phyloP scores from a whole-genome alignment of 1,140 invertebrate species.

The Globodera ellingtonae region DNA sequence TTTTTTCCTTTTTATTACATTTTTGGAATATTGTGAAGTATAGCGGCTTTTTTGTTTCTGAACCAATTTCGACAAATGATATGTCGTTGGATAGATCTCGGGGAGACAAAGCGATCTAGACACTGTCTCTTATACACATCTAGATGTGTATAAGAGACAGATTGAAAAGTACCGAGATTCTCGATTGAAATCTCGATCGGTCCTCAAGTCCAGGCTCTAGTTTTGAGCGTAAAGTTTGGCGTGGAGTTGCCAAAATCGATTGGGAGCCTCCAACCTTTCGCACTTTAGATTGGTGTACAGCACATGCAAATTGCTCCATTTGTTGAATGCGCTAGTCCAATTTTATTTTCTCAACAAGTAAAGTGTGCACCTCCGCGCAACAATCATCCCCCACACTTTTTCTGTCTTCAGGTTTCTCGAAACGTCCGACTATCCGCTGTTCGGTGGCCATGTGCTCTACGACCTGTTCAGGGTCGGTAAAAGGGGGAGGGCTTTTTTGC shows the following conservation, averaged over 20 bases:
- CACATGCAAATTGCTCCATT: conserved; percentile 68
- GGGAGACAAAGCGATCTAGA: too few species aligned
- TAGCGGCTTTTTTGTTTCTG: too few species aligned
- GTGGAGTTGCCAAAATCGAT: conserved; percentile 43
- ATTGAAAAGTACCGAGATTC: too few species aligned
- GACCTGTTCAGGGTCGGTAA: conserved; percentile 65
- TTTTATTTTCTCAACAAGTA: conserved; percentile 68
- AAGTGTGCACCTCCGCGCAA: neutral
- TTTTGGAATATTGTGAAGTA: too few species aligned
- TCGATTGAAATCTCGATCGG: too few species aligned
- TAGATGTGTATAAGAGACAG: too few species aligned
- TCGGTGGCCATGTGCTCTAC: conserved; percentile 68
- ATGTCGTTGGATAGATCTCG: too few species aligned
- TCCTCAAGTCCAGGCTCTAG: too few species aligned
- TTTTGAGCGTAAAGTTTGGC: neutral
- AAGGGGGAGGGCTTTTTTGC: too few species aligned
- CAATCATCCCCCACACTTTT: neutral
- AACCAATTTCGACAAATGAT: too few species aligned
- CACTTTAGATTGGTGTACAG: conserved; percentile 61
- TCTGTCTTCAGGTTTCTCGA: conserved; percentile 65
- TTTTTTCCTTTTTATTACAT: too few species aligned
- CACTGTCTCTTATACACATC: too few species aligned
- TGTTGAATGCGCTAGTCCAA: conserved; percentile 69
- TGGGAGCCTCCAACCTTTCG: neutral
- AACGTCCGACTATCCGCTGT: conserved; percentile 68